phyloP scores from a whole-genome alignment of 2,113 vertebrate species.

The Gasterosteus aculeatus region DNA sequence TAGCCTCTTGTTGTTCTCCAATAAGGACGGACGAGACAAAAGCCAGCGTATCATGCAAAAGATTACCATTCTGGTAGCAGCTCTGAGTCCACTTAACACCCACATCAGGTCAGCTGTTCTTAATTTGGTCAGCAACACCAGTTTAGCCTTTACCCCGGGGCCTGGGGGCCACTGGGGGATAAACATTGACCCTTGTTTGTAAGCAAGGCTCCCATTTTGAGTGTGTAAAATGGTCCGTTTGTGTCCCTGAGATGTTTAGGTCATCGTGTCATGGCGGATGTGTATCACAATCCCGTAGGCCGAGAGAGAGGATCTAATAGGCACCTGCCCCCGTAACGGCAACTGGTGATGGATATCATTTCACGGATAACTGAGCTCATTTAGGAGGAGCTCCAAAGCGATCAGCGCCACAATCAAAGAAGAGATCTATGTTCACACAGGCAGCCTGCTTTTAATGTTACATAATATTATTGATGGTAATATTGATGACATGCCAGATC shows the following conservation, averaged over 20 bases:
- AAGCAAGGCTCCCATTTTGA: conserved; percentile 55
- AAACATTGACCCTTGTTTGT: conserved; percentile 75
- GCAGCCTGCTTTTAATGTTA: neutral
- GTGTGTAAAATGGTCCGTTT: conserved; percentile 61
- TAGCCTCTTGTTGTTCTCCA: conserved; percentile 69
- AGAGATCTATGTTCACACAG: neutral
- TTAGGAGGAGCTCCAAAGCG: neutral
- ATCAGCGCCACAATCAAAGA: neutral
- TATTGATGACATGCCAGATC: neutral
- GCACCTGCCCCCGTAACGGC: conserved; percentile 44
- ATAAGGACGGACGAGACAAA: conserved; percentile 63
- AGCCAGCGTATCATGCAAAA: conserved; percentile 48
- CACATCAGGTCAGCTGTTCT: conserved; percentile 78
- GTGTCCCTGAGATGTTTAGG: conserved; percentile 60
- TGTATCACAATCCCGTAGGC: conserved; percentile 37
- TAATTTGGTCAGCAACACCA: conserved; percentile 75
- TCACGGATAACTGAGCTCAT: conserved; percentile 43
- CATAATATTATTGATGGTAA: neutral
- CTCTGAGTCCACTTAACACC: conserved; percentile 73
- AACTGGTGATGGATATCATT: conserved; percentile 37
- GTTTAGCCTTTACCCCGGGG: conserved; percentile 54
- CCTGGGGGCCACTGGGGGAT: conserved; percentile 49
- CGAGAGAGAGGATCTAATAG: conserved; percentile 61
- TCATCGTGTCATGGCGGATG: conserved; percentile 63
- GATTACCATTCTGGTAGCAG: conserved; percentile 73